phyloP scores from a whole-genome alignment of 2,888 invertebrate genomes.

The Pseudoips prasinana region DNA sequence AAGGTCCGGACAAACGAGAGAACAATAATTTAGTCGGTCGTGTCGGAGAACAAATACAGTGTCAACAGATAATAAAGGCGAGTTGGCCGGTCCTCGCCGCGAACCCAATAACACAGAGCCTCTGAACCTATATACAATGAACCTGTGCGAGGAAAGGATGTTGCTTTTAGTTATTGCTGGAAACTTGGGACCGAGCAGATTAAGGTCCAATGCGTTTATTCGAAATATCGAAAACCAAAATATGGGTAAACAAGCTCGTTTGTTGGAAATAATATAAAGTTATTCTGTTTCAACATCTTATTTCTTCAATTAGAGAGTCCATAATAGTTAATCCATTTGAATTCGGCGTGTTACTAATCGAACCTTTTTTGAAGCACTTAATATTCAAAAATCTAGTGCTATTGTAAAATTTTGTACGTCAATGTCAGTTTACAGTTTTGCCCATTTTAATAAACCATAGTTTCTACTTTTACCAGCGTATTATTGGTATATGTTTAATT shows the following conservation, averaged over 20 bases:
- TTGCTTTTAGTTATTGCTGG: conserved; percentile 49
- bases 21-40: conserved; percentile 55
- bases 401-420: too few species aligned
- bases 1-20: conserved; percentile 40
- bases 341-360: too few species aligned
- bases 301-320: too few species aligned
- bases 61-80: conserved; percentile 62
- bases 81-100: conserved; percentile 46
- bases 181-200: conserved; percentile 43
- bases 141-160: conserved; percentile 53
- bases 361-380: too few species aligned
- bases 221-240: conserved; percentile 40
- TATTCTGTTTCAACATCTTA: conserved; percentile 15
- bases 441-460: too few species aligned
- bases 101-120: conserved; percentile 51
- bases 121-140: conserved; percentile 44
- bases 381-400: too few species aligned
- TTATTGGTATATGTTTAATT: too few species aligned
- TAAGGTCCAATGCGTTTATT: conserved; percentile 47
- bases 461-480: too few species aligned
- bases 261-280: conserved; percentile 22
- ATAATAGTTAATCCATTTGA: too few species aligned
- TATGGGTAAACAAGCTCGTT: conserved; percentile 35
- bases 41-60: conserved; percentile 56
- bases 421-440: too few species aligned